Conservation (phyloP, 2,797 vertebrate genomes). For the Selene dorsalis region DNA sequence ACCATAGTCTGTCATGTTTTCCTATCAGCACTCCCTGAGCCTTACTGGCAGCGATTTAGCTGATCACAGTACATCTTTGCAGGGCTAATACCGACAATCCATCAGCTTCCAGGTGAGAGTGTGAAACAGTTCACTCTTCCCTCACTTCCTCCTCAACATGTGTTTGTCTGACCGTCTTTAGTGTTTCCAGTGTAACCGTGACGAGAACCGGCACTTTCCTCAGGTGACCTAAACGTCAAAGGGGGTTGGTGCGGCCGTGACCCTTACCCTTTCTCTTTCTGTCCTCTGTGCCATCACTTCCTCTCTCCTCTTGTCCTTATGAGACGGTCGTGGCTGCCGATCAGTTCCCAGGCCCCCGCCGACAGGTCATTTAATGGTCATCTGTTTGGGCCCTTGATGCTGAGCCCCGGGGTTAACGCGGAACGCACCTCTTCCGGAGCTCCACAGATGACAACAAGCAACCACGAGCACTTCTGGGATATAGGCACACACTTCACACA, state of each 20-base stretch:
- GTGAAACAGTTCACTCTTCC: slow-evolving; percentile 16
- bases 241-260: slow-evolving; percentile 33
- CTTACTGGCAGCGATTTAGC: slow-evolving; percentile 8
- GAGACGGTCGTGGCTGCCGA: slow-evolving; percentile 9
- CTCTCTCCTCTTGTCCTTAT: slow-evolving; percentile 31
- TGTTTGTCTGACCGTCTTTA: slow-evolving; percentile 37
- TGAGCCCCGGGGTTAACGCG: slow-evolving; percentile 70
- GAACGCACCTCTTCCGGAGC: slow-evolving; percentile 69
- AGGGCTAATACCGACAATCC: slow-evolving; percentile 12
- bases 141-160: slow-evolving; percentile 43
- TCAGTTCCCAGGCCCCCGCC: slow-evolving; percentile 76
- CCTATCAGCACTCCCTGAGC: neutral
- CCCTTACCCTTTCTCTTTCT: slow-evolving; percentile 38
- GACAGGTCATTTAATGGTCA: slow-evolving; percentile 79
- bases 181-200: slow-evolving; percentile 39
- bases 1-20: slow-evolving; percentile 2
- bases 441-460: slow-evolving; percentile 30
- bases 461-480: slow-evolving; percentile 16
- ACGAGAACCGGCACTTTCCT: slow-evolving; percentile 44
- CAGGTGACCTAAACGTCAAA: slow-evolving; percentile 48
- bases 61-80: slow-evolving; percentile 11
- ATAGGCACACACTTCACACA: neutral
- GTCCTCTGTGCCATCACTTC: slow-evolving; percentile 26
- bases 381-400: slow-evolving; percentile 70
- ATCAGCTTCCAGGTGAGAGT: slow-evolving; percentile 10